Evolutionary conservation across 2,113 vertebrate species (phyloP), one percentile per base, ranked within the genome.

Genomic region (Eublepharis macularius): DNA sequence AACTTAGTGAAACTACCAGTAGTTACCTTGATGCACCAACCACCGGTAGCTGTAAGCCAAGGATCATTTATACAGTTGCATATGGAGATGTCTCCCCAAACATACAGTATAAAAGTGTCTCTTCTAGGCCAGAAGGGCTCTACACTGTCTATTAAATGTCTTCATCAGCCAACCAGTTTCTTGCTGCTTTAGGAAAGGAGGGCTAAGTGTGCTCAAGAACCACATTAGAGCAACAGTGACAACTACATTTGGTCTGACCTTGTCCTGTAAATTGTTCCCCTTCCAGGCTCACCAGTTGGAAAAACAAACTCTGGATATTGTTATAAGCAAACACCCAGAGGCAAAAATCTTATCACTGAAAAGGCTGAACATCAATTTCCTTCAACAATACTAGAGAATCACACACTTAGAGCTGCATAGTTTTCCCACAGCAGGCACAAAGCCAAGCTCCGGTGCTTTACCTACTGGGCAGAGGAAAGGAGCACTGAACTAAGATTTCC

Each of bases 251-350:
- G 34, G 16, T 36, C 32, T 29, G n/a, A 17, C 4, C 16, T n/a
- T 69, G 4, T 13, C 5, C 12, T 78, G 36, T 2, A 4, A 29
- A 41, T 34, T 63, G 8, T 36, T 6, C 19, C 19, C 60, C 54
- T 41, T 63, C 26, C 54, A 4, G 32, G 36, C 36, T 14, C n/a
- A 70, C 17, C 19, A 39, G 21, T 70, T 39, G 69, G 69, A 21
- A 70, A 70, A 70, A 41, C 69, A 39, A n/a, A 0, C 0, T 32
- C 1, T 0, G 57, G 12, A 0, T 11, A 57, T 1, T 1, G 34
- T 49, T 32, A 8, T 41, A 32, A 39, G 0, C 0, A 65, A 32
- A 32, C 36, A n/a, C 19, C 34, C 57, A 65, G n/a, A 11, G 8
- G 29, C 26, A 65, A 65, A 41, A 43, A 39, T 45, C 41, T 36